Conservation (phyloP, 2,888 invertebrate genomes). For the Himalopsyche kuldschensis region DNA sequence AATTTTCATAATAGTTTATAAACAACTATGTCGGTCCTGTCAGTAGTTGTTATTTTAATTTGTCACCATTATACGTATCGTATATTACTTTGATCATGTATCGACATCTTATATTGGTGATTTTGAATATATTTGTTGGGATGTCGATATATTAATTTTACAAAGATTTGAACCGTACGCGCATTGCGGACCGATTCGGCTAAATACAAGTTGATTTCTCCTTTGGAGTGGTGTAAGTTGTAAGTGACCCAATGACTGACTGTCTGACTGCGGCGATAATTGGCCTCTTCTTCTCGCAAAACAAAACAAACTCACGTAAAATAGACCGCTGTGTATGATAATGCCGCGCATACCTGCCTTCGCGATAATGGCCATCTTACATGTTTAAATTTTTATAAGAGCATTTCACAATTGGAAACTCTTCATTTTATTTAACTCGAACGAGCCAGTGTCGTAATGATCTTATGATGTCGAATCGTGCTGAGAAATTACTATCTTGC, state of each 20-base stretch:
- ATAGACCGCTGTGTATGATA: not conserved
- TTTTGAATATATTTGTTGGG: not conserved
- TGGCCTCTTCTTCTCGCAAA: slow-evolving; percentile 17
- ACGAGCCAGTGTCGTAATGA: not conserved
- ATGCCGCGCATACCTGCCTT: not conserved
- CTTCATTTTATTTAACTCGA: not conserved
- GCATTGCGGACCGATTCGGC: not conserved
- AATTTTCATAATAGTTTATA: no score
- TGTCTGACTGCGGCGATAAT: slow-evolving; percentile 1
- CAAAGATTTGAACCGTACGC: not conserved
- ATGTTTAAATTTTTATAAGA: not conserved
- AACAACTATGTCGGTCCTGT: no score
- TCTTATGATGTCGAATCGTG: not conserved
- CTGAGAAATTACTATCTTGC: not conserved
- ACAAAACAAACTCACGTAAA: slow-evolving; percentile 13
- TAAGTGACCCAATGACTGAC: slow-evolving; percentile 6
- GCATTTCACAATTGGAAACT: not conserved
- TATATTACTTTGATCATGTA: no score
- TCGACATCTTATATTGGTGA: no score
- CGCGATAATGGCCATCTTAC: not conserved
- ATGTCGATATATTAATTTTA: not conserved
- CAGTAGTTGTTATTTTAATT: no score
- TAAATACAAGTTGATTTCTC: slow-evolving; percentile 6
- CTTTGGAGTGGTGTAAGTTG: slow-evolving; percentile 3
- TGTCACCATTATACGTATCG: no score